Base-by-base conservation (phyloP, 2,113 vertebrate genomes). In the Apodemus speciosus region DNA sequence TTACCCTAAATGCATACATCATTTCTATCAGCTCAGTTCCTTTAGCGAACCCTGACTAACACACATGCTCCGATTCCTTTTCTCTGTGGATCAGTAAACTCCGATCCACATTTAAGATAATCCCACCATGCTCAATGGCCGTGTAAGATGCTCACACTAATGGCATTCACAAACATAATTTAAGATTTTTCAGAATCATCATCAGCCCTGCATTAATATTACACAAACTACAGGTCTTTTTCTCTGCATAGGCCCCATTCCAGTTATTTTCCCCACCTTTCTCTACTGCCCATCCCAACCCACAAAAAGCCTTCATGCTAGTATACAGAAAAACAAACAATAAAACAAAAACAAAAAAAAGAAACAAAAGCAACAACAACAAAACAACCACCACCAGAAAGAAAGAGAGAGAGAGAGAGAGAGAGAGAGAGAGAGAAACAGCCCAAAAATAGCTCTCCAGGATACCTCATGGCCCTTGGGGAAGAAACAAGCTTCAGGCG, bases 401-500 rank as follows among this genome's bases (percentile, higher is more conserved):
- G 15, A 16, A 16, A 56, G 43, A 46, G 43, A 46, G 43, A 46
- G 43, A 46, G 43, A 46, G 43, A 46, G 43, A 46, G 43, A 46
- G 43, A 46, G 43, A 46, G 43, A 46, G 43, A 46, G 43, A 46
- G 43, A 6, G 43, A 46, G 43, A 16, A 0, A 3, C 43, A 88
- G 38, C 69, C 35, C 2, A 83, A 35, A 83, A 68, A 76, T 32
- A 69, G 72, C 73, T 66, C 56, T 92, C n/a, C 46, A 38, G 84
- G 85, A 73, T 7, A 40, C 35, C 21, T 40, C 88, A 9, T 25
- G n/a, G 71, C 53, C 71, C 38, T 79, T 18, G 21, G 21, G 51
- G 40, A 96, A 86, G 76, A 93, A 91, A 69, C 62, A 89, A 84
- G 84, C 86, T 92, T 66, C 69, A 71, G 73, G 30, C 72, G 64